These are phyloP conservation scores for Prunella strophiata DNA, from an alignment of 2,797 vertebrate genomes.

Conservation along the genomic window DNA sequence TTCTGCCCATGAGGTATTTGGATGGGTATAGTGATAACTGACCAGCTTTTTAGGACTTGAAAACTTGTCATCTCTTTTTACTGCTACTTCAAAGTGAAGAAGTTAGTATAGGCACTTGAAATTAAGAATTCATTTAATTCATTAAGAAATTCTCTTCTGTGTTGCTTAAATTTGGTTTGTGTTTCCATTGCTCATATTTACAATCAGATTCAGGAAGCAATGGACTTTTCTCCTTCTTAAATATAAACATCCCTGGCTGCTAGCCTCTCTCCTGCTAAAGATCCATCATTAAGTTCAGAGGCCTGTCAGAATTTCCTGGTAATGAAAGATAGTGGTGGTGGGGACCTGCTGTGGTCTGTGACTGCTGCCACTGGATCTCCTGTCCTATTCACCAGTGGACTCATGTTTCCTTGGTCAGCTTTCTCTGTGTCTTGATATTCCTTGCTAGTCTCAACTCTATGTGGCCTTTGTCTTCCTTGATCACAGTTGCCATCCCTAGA, in stretches of 20 bases:
- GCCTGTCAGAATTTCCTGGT: background rate
- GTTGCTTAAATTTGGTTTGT: background rate
- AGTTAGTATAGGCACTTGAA: background rate
- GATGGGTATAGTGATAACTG: background rate
- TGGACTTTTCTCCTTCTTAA: background rate
- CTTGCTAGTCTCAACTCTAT: background rate
- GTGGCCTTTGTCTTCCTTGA: background rate
- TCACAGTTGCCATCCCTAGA: background rate
- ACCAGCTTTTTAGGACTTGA: background rate
- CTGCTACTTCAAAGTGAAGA: background rate
- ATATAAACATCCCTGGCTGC: background rate
- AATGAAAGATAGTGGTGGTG: fast-evolving
- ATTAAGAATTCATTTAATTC: background rate
- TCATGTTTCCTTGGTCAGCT: background rate
- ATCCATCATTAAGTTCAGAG: background rate
- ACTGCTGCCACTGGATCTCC: background rate
- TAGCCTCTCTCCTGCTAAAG: background rate
- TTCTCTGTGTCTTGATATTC: background rate
- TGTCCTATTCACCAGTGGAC: background rate
- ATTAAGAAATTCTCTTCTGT: background rate
- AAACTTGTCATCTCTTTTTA: background rate
- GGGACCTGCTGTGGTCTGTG: background rate
- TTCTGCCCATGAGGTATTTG: background rate
- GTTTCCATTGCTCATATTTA: background rate
- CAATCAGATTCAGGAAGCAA: background rate